Percentiles rank a stretch among this genome's conserved stretches.
Conservation (phyloP, 2,797 vertebrate species). For the Coilia nasus region DNA sequence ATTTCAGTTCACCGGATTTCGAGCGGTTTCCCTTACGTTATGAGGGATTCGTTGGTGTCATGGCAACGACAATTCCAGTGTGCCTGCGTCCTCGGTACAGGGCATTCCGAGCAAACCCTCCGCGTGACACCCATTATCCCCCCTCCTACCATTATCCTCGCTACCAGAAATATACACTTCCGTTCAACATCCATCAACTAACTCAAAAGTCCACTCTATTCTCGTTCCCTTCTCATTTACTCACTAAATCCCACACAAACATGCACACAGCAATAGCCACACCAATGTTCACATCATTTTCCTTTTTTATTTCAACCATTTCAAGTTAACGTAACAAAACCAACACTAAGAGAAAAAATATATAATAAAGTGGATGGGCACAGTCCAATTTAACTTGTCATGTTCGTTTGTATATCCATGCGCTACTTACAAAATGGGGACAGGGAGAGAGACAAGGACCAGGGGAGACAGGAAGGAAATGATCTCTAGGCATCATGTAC, state of each 20-base stretch:
- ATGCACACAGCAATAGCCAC: slow-evolving; percentile 50
- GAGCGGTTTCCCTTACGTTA: not conserved
- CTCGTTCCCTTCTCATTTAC: not conserved
- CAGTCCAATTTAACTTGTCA: slow-evolving; percentile 23
- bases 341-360: slow-evolving; percentile 55
- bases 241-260: slow-evolving; percentile 11
- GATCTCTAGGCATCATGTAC: slow-evolving; percentile 19
- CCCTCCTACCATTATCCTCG: not conserved
- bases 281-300: slow-evolving; percentile 54
- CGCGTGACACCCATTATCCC: not conserved
- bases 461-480: not conserved
- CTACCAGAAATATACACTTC: not conserved
- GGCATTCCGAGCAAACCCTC: not conserved
- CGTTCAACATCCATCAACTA: not conserved
- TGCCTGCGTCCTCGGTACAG: not conserved
- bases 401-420: slow-evolving; percentile 49
- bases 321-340: slow-evolving; percentile 75
- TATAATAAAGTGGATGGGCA: slow-evolving; percentile 31
- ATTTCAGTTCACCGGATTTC: not conserved
- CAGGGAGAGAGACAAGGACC: slow-evolving; percentile 32
- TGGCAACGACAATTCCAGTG: not conserved
- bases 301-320: slow-evolving; percentile 69
- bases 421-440: slow-evolving; percentile 69
- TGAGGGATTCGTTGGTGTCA: not conserved
- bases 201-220: not conserved